Base-by-base conservation (phyloP, 2,797 vertebrate species). In the Neopelma chrysocephalum region DNA sequence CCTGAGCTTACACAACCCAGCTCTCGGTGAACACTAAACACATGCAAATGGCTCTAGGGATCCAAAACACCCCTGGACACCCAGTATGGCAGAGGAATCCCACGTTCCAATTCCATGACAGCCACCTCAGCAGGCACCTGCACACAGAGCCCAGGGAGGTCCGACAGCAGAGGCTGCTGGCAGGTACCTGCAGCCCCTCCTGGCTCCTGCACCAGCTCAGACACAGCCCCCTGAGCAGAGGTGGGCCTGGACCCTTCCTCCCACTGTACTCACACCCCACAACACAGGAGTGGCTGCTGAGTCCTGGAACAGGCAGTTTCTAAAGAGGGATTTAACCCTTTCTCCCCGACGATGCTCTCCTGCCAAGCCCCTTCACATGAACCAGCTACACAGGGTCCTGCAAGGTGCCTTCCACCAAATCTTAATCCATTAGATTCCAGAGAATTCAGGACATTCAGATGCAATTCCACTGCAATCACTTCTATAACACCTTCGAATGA, bases 1-100 rank as follows among this genome's bases (percentile, higher is more conserved):
- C 43, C 64, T 15, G 32, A 66, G 65, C 61, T 86, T 19, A 23
- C 47, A 53, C 18, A 82, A 50, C 19, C 5, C 51, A 48, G 56
- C 34, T 84, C 51, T 11, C 3, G 22, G 43, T 15, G 50, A 78
- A 40, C 61, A 27, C 3, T 3, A 56, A 73, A 47, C 47, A 71
- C 20, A 3, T 10, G 29, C 31, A 42, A 84, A 79, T 8, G 14
- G 64, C 68, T 69, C 42, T 19, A 26, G 66, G 36, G 72, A 69
- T 21, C 61, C 53, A 51, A 89, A 23, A 1, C 66, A 70, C 5
- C 4, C 75, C 42, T 23, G 1, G 21, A 60, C 48, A 66, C 25
- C 14, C 48, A 45, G n/a, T 1, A 71, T 4, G 4, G 1, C 23
- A 13, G 15, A 12, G 6, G 8, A 16, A 40, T 4, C 43, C 54